Evolutionary conservation across 2,113 vertebrate species (phyloP), one percentile per base, ranked within the genome.

Genomic region (Eulemur rufifrons): DNA sequence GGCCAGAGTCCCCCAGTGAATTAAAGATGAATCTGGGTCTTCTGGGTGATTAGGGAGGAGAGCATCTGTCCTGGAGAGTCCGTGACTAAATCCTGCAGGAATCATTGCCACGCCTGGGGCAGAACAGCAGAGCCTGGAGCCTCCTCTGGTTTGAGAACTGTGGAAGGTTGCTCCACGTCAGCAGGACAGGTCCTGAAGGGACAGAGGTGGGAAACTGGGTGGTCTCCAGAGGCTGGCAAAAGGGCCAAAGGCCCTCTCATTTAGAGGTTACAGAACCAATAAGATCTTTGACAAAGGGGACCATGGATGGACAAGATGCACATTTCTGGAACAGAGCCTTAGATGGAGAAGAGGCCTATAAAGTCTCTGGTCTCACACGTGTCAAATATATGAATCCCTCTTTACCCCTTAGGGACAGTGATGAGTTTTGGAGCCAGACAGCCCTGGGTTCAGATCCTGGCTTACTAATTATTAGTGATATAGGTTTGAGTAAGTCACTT

Each of bases 191-290:
- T 61, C 84, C 56, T 59, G 32, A 85, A 47, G 7, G 3, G 17
- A 61, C n/a, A 34, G 0, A 71, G 63, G 34, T 8, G 14, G 77
- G 59, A 64, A 42, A 39, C 45, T 59, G 12, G 52, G 37, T 66
- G 20, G 11, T 61, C 84, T 56, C 27, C 80, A 64, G 47, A 73
- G 83, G n/a, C 12, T 37, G 18, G 11, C 23, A 45, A 81, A 45
- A 52, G 20, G 8, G 8, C 34, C 47, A 11, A 54, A 71, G 54
- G 4, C 2, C 39, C 74, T 74, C 63, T 83, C 54, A 47, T 23
- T 52, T 39, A 88, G 27, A 95, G 66, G 8, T 92, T 80, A 92
- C 63, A 77, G 81, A 96, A 83, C 8, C 45, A 80, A 9, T 84
- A n/a, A 68, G n/a, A 84, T 25, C n/a, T 11, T 37, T 74, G n/a